A percentile compares a stretch with the other conserved stretches of the same genome.
Conservation (phyloP, 2,797 vertebrate species). For the Odontamblyopus lacepedii region DNA sequence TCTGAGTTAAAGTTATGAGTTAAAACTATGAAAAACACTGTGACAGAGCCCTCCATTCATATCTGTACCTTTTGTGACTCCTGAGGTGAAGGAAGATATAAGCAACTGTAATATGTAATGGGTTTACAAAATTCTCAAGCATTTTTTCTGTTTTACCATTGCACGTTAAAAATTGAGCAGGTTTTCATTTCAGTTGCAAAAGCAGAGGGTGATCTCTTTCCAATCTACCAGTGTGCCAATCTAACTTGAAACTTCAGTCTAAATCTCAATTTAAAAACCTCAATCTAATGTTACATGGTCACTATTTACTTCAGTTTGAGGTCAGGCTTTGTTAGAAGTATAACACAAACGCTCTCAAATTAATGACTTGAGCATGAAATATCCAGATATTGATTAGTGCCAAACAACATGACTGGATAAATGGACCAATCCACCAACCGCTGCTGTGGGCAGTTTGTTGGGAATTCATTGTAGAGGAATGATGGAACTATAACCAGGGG, state of each 20-base stretch:
- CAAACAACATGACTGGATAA: constrained; percentile 15
- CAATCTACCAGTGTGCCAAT: constrained; percentile 52
- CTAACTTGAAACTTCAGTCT: constrained; percentile 23
- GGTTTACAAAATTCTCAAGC: constrained; percentile 40
- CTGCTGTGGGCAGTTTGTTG: constrained; percentile 13
- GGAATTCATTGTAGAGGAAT: constrained; percentile 16
- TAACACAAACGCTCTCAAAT: constrained; percentile 8
- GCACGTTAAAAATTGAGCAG: constrained; percentile 37
- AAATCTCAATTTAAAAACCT: constrained; percentile 20
- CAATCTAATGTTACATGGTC: constrained; percentile 7
- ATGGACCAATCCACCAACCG: neutral
- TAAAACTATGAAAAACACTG: constrained; percentile 48
- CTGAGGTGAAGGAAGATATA: constrained; percentile 22
- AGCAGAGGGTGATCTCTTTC: constrained; percentile 24
- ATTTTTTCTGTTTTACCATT: constrained; percentile 38
- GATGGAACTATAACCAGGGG: constrained; percentile 26
- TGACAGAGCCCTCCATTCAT: constrained; percentile 52
- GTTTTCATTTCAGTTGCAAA: constrained; percentile 25
- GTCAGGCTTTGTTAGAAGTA: neutral
- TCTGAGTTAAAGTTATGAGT: constrained; percentile 85
- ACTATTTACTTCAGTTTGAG: constrained; percentile 1
- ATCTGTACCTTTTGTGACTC: constrained; percentile 30
- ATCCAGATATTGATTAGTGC: constrained; percentile 21
- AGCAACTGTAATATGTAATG: constrained; percentile 24
- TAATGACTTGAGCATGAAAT: constrained; percentile 16